These are phyloP conservation scores for Cabera pusaria DNA, from an alignment of 2,888 invertebrate genomes.

Conservation along the genomic window DNA sequence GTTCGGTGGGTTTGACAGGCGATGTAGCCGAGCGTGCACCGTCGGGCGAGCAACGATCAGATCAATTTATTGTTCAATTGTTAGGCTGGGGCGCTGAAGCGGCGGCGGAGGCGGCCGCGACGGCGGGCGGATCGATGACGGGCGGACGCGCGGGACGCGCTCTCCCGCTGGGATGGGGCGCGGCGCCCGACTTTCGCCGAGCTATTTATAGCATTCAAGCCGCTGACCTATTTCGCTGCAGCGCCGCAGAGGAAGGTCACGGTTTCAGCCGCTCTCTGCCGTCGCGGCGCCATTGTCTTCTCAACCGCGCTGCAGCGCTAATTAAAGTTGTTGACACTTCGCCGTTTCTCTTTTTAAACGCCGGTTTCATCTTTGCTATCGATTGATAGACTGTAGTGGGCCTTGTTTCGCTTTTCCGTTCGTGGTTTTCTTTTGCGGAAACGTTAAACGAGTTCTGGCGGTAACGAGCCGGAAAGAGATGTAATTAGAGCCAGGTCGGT, in stretches of 20 bases:
- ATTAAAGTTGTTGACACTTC: conserved; percentile 80
- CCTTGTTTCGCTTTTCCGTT: not conserved
- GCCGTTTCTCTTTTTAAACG: conserved; percentile 52
- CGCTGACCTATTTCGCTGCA: conserved; percentile 83
- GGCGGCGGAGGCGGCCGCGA: conserved; percentile 22
- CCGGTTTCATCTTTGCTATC: conserved; percentile 45
- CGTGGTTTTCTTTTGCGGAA: too few relatives aligned
- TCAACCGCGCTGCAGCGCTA: conserved; percentile 76
- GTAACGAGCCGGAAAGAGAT: conserved; percentile 5
- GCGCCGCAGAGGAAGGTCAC: conserved; percentile 79
- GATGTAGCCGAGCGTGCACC: conserved; percentile 13
- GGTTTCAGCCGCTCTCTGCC: conserved; percentile 77
- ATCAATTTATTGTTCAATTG: conserved; percentile 29
- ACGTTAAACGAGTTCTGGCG: conserved; percentile 1
- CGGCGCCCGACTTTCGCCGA: conserved; percentile 80
- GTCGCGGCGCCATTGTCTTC: conserved; percentile 78
- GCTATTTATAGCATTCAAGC: conserved; percentile 83
- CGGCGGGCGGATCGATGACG: conserved; percentile 49
- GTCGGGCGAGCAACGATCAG: conserved; percentile 16
- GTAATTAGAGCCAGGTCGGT: not conserved
- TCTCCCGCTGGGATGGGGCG: conserved; percentile 66
- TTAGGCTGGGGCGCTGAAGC: conserved; percentile 22
- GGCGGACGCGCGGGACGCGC: conserved; percentile 49
- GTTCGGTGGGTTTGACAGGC: conserved; percentile 12
- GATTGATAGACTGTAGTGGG: conserved; percentile 31